These are phyloP conservation scores for Peromyscus aztecus DNA, from an alignment of 2,797 vertebrate genomes.

Conservation along the genomic window DNA sequence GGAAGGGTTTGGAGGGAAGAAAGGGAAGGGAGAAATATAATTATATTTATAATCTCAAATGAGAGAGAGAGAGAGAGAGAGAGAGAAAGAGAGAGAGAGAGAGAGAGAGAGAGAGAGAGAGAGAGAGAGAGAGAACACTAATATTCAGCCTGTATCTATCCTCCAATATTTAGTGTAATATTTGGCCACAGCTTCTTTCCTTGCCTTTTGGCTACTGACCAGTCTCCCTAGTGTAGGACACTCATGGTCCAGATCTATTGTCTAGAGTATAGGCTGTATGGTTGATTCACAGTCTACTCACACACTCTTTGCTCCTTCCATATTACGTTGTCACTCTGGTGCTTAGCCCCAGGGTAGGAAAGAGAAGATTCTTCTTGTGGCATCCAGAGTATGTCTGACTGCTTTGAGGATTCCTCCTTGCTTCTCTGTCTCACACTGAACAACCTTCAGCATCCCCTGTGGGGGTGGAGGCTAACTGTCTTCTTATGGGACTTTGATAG, in stretches of 20 bases:
- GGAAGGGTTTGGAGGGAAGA: neutral
- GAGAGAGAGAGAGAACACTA: neutral
- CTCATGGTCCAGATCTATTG: rapidly evolving
- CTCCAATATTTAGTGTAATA: neutral
- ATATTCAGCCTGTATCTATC: neutral
- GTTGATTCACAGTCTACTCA: rapidly evolving
- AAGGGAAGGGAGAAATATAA: neutral
- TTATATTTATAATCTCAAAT: neutral
- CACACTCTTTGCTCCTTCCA: neutral
- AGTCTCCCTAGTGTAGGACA: neutral
- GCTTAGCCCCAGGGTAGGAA: neutral
- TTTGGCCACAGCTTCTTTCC: neutral
- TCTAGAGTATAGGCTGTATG: no score
- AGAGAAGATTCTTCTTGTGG: neutral
- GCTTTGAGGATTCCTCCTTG: rapidly evolving
- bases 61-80: neutral
- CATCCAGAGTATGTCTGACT: neutral
- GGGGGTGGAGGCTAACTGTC: neutral
- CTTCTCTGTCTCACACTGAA: neutral
- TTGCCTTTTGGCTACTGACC: neutral
- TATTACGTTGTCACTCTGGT: neutral
- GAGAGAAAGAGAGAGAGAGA: neutral
- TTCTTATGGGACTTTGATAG: neutral
- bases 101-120: no score
- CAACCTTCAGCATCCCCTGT: neutral